Percentiles rank a stretch among this genome's conserved stretches.
Conservation (phyloP, 2,113 vertebrate genomes). For the Pomatostomus ruficeps region DNA sequence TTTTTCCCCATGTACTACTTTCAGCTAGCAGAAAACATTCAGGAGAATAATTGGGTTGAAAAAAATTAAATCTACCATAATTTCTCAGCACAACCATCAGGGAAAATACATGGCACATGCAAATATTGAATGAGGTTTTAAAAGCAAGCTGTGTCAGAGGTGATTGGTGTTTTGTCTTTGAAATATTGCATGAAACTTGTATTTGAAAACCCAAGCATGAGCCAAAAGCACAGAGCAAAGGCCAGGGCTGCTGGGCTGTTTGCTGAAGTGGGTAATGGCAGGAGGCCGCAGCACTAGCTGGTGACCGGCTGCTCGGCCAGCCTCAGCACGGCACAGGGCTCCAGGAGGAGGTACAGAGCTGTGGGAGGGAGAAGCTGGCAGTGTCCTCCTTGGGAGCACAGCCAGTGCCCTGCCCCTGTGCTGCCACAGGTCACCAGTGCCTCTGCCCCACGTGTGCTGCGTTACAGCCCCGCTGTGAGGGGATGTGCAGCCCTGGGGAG, state of each 20-base stretch:
- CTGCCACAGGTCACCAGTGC: accelerated
- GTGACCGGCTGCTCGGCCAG: accelerated
- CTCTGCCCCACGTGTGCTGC: background rate
- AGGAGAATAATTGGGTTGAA: background rate
- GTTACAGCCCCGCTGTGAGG: accelerated
- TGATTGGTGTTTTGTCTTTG: background rate
- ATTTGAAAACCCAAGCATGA: background rate
- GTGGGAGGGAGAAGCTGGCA: background rate
- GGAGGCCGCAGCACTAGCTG: accelerated
- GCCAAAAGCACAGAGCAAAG: background rate
- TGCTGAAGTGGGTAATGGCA: background rate
- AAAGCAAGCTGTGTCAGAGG: background rate
- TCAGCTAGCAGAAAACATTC: background rate
- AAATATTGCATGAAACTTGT: background rate
- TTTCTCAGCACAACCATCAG: background rate
- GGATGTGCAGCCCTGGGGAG: background rate
- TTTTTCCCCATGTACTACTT: background rate
- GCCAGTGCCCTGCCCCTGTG: background rate
- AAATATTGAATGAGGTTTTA: background rate
- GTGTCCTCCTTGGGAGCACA: background rate
- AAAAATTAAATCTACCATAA: background rate
- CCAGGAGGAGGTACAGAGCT: background rate
- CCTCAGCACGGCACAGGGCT: accelerated
- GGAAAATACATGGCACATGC: background rate
- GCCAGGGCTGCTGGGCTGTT: background rate